Evolutionary conservation across 2,797 vertebrate genomes (phyloP).

Genomic region (Lepidocolaptes lacrymiger): DNA sequence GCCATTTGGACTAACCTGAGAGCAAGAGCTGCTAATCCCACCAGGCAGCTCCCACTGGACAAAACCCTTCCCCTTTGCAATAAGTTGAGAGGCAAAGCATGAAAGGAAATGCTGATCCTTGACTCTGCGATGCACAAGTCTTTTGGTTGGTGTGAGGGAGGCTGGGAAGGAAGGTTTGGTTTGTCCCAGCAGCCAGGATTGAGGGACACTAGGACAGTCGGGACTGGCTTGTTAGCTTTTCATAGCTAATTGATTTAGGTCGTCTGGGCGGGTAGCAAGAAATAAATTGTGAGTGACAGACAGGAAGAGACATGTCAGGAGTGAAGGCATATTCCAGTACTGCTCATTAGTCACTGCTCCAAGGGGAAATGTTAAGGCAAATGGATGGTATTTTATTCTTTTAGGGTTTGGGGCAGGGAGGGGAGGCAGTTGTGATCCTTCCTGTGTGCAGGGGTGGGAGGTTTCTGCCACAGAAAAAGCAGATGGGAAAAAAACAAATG

Average conservation of each 20-base stretch:
- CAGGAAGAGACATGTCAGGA: slow-evolving; percentile 1
- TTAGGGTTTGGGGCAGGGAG: neutral
- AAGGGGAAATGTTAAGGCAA: neutral
- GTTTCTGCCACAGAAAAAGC: neutral
- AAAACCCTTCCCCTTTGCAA: neutral
- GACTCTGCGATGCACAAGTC: neutral
- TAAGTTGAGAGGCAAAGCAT: neutral
- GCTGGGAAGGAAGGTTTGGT: slow-evolving; percentile 5
- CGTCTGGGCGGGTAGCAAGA: neutral
- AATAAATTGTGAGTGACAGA: slow-evolving; percentile 18
- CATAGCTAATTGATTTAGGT: slow-evolving; percentile 13
- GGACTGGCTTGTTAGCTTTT: slow-evolving; percentile 7
- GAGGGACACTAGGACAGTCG: neutral
- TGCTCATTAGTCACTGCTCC: slow-evolving; percentile 15
- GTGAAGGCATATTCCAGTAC: neutral
- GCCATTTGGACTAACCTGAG: neutral
- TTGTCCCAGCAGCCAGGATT: neutral
- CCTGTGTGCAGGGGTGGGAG: neutral
- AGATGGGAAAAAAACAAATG: neutral
- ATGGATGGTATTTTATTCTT: neutral
- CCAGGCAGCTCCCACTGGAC: neutral
- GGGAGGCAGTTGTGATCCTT: neutral
- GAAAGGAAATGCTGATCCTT: neutral
- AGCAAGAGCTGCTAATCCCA: neutral
- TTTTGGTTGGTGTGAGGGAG: neutral